These are phyloP conservation scores for Gisinianus flammeolus DNA, from an alignment of 2,888 invertebrate species.

Conservation along the genomic window DNA sequence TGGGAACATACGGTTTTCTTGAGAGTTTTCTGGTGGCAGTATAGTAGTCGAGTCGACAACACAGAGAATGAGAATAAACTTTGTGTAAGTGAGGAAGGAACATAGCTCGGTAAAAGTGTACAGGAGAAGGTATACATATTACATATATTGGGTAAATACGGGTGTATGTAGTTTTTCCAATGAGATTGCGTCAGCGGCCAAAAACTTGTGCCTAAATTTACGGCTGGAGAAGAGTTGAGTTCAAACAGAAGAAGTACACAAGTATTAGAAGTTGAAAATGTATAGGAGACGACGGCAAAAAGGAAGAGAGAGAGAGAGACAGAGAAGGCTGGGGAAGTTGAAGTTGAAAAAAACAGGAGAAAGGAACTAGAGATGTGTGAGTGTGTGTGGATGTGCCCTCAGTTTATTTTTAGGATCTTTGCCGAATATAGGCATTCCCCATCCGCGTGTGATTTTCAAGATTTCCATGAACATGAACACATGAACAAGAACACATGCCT, in stretches of 20 bases:
- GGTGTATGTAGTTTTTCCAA: slow-evolving; percentile 21
- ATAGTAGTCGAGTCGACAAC: too few relatives aligned
- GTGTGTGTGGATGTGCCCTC: slow-evolving; percentile 27
- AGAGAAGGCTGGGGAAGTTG: background rate
- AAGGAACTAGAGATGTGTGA: slow-evolving; percentile 21
- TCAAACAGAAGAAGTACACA: background rate
- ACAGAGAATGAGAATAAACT: too few relatives aligned
- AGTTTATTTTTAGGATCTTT: slow-evolving; percentile 58
- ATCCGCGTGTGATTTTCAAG: slow-evolving; percentile 47
- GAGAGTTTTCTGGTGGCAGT: too few relatives aligned
- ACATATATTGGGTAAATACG: too few relatives aligned
- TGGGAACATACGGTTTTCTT: too few relatives aligned
- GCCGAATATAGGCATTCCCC: slow-evolving; percentile 55
- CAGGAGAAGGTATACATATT: too few relatives aligned
- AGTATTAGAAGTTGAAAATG: background rate
- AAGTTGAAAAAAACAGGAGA: slow-evolving; percentile 20
- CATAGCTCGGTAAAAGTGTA: too few relatives aligned
- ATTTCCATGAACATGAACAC: slow-evolving; percentile 40
- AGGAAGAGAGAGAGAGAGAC: background rate
- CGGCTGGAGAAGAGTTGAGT: slow-evolving; percentile 47
- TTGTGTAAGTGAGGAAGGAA: slow-evolving; percentile 21
- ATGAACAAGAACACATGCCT: slow-evolving; percentile 38
- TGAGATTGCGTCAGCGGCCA: slow-evolving; percentile 53
- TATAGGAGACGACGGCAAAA: background rate
- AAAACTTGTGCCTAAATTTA: slow-evolving; percentile 52